These are phyloP conservation scores for Vanacampus margaritifer DNA, from an alignment of 2,113 vertebrate genomes.

Conservation along the genomic window DNA sequence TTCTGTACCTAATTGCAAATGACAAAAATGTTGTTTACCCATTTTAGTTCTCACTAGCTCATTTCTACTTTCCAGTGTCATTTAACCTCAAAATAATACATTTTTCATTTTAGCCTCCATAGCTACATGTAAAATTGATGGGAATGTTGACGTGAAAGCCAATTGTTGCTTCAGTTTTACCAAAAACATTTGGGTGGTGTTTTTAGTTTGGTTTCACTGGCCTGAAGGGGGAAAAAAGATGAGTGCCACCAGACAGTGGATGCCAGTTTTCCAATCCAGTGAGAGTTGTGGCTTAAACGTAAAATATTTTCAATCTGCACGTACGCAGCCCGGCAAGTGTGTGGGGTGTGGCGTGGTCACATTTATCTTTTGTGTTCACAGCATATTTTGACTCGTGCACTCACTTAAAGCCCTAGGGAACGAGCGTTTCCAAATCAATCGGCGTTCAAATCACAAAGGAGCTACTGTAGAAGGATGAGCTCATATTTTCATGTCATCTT, in stretches of 20 bases:
- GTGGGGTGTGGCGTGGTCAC: not conserved
- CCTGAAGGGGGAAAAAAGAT: not conserved
- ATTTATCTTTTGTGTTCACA: slow-evolving; percentile 1
- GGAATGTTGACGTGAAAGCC: not conserved
- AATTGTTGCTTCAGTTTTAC: not conserved
- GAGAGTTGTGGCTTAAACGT: slow-evolving; percentile 9
- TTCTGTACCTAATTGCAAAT: too few species aligned
- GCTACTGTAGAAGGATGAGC: not conserved
- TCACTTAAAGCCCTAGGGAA: not conserved
- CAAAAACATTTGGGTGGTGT: not conserved
- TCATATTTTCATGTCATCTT: not conserved
- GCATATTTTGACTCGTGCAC: not conserved
- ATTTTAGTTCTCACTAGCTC: too few species aligned
- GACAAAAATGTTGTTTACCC: too few species aligned
- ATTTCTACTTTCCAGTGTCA: too few species aligned
- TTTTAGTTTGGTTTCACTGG: not conserved
- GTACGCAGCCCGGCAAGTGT: slow-evolving; percentile 26
- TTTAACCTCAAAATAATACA: not conserved
- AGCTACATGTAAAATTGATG: not conserved
- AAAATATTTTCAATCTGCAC: slow-evolving; percentile 46
- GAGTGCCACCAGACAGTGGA: not conserved
- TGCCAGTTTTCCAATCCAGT: slow-evolving; percentile 7
- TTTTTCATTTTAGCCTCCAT: not conserved
- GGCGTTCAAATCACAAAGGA: not conserved
- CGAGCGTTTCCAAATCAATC: not conserved